phyloP scores from a whole-genome alignment of 2,888 invertebrate species.

The Chymomyza caudatula region DNA sequence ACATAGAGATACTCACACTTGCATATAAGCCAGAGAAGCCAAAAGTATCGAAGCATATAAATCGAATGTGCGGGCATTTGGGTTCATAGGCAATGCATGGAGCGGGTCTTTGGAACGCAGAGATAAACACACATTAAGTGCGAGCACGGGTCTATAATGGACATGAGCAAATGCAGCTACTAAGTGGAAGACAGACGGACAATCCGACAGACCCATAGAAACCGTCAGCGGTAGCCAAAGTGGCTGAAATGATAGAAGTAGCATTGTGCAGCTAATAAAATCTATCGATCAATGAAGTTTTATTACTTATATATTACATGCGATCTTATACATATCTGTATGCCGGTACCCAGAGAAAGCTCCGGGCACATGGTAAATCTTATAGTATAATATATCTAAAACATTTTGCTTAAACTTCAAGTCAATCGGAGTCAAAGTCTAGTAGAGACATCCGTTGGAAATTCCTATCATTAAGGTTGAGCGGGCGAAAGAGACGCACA shows the following conservation, averaged over 20 bases:
- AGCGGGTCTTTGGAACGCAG: background rate
- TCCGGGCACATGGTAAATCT: no score
- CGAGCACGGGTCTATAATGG: background rate
- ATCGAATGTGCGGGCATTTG: constrained; percentile 44
- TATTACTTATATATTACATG: no score
- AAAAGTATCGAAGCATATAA: constrained; percentile 52
- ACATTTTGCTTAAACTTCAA: no score
- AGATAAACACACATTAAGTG: background rate
- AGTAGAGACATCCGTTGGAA: no score
- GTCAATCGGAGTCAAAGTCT: no score
- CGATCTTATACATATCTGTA: no score
- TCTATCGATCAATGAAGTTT: no score
- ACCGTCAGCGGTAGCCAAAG: constrained; percentile 8
- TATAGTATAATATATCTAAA: no score
- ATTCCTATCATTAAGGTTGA: no score
- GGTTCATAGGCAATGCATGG: background rate
- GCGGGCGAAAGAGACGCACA: no score
- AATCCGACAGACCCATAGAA: constrained; percentile 8
- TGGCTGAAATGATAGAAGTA: constrained; percentile 19
- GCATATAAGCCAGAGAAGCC: constrained; percentile 35
- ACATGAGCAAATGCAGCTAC: background rate
- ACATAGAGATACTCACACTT: background rate
- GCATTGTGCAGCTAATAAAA: no score
- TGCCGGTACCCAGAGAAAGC: no score
- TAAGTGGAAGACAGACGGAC: constrained; percentile 14